These are phyloP conservation scores for Cynopterus brachyotis DNA, from an alignment of 2,113 vertebrate genomes.

Conservation along the genomic window DNA sequence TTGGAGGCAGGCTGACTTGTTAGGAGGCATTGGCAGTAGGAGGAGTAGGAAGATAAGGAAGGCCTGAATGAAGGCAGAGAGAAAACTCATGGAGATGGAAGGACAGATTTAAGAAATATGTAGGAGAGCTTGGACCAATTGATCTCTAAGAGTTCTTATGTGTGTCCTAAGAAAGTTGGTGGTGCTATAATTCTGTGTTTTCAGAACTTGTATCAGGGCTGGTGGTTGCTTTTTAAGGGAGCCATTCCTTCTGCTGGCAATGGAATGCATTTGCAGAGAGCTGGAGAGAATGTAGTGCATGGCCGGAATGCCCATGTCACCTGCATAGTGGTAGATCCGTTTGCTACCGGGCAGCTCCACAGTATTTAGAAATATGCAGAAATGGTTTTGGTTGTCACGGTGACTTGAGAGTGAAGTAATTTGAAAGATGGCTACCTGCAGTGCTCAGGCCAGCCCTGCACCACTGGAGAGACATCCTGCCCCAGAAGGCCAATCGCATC, in stretches of 20 bases:
- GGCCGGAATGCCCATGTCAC: background rate
- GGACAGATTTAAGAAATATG: background rate
- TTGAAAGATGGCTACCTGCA: background rate
- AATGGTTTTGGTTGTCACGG: background rate
- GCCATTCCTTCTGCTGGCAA: background rate
- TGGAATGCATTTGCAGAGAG: background rate
- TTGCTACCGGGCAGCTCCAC: background rate
- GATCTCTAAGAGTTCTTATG: background rate
- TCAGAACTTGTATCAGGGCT: background rate
- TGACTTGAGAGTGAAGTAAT: background rate
- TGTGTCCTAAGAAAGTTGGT: background rate
- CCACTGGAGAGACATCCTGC: background rate
- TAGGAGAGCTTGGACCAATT: background rate
- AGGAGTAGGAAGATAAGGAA: background rate
- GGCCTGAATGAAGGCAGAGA: background rate
- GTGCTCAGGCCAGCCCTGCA: background rate
- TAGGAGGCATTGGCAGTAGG: background rate
- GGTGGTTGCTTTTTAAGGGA: background rate
- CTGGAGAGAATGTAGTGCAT: background rate
- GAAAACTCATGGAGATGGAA: background rate
- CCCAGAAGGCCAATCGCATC: accelerated
- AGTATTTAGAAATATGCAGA: background rate
- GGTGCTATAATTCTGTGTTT: background rate
- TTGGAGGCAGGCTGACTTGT: background rate
- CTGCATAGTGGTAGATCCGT: accelerated